Conservation (phyloP, 2,888 invertebrate genomes). For the Strigamia transsilvanica region DNA sequence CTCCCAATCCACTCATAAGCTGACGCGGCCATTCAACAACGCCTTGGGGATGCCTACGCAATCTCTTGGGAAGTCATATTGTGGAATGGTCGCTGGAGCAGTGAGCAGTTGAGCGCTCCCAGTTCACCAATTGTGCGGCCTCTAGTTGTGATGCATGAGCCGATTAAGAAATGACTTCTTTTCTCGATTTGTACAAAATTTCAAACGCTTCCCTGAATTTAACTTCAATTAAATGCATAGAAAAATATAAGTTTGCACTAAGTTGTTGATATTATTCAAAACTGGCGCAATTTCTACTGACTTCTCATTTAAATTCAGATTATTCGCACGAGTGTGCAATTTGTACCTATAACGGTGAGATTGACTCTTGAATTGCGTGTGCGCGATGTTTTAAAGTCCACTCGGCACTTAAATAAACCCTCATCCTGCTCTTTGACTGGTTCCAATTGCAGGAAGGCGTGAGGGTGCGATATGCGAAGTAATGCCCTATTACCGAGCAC, state of each 20-base stretch:
- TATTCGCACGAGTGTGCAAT: neutral
- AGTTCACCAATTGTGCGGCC: conserved; percentile 29
- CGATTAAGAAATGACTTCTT: conserved; percentile 10
- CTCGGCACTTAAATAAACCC: conserved; percentile 52
- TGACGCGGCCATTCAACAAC: conserved; percentile 36
- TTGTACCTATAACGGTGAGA: conserved; percentile 52
- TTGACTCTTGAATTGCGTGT: conserved; percentile 50
- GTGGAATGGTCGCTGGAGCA: conserved; percentile 44
- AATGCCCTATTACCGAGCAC: conserved; percentile 41
- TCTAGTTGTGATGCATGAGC: conserved; percentile 30
- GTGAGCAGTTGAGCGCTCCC: conserved; percentile 36
- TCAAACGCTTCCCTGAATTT: neutral
- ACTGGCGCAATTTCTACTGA: too few species aligned
- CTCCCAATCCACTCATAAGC: conserved; percentile 44
- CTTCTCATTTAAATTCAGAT: neutral
- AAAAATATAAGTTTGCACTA: too few species aligned
- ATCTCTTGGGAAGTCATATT: conserved; percentile 42
- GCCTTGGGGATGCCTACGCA: conserved; percentile 36
- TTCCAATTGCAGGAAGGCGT: conserved; percentile 48
- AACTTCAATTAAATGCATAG: neutral
- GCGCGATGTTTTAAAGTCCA: conserved; percentile 51
- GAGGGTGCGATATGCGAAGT: conserved; percentile 6
- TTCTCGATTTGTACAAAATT: neutral
- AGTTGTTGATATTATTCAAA: too few species aligned
- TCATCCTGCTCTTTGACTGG: conserved; percentile 50